These are phyloP conservation scores for Palloptera scutellata DNA, from an alignment of 2,888 invertebrate genomes.

Conservation along the genomic window DNA sequence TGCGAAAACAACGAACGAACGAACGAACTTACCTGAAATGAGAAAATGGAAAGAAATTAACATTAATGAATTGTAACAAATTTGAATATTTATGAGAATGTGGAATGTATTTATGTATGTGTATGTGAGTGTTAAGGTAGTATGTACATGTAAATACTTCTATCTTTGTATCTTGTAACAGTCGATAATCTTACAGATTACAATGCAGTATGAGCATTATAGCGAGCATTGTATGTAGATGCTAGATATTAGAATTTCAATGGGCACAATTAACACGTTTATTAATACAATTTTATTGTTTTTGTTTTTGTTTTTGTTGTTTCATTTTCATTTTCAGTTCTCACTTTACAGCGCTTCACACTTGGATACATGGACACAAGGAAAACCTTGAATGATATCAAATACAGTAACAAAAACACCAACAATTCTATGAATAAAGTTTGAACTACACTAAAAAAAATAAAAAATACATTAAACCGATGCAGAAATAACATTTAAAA, in stretches of 20 bases:
- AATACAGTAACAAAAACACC: slow-evolving; percentile 1
- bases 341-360: not conserved
- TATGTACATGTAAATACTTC: not conserved
- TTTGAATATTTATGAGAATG: slow-evolving; percentile 22
- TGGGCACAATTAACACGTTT: slow-evolving; percentile 5
- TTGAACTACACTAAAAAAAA: not conserved
- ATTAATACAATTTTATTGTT: slow-evolving; percentile 9
- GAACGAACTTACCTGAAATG: slow-evolving; percentile 23
- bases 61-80: slow-evolving; percentile 24
- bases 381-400: slow-evolving; percentile 8
- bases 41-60: slow-evolving; percentile 14
- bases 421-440: not conserved
- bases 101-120: not conserved
- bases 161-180: slow-evolving; percentile 8
- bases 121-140: not conserved
- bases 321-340: not conserved
- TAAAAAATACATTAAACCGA: not conserved
- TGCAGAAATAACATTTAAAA: no score
- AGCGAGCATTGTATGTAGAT: not conserved
- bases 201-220: not conserved
- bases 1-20: no score
- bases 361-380: slow-evolving; percentile 7
- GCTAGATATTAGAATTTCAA: not conserved
- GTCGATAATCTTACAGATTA: not conserved
- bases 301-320: not conserved